Conservation (phyloP, 2,113 vertebrate genomes). For the Dasyprocta punctata region DNA sequence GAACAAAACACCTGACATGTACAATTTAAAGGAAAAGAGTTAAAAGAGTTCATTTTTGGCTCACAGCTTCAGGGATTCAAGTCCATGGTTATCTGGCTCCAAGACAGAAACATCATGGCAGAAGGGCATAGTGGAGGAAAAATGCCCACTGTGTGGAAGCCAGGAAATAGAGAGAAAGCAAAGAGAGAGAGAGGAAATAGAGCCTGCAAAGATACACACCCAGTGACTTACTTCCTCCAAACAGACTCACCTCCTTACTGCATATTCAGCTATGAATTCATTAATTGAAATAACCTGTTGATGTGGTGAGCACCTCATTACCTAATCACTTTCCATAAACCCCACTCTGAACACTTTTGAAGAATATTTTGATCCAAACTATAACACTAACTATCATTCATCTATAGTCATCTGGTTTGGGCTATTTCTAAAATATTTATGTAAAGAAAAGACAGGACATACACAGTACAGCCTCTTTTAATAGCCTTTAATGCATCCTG, state of each 20-base stretch:
- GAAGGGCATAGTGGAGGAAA: not conserved
- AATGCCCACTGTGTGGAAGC: not conserved
- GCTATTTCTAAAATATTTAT: slow-evolving; percentile 32
- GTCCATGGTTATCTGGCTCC: not conserved
- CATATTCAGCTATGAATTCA: not conserved
- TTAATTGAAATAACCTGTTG: not conserved
- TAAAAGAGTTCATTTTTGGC: not conserved
- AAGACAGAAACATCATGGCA: not conserved
- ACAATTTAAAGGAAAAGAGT: not conserved
- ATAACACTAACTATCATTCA: not conserved
- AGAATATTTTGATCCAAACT: not conserved
- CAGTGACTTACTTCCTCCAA: not conserved
- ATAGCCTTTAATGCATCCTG: not conserved
- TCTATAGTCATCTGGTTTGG: not conserved
- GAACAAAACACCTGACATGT: not conserved
- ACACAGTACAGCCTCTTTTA: not conserved
- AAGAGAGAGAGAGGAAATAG: not conserved
- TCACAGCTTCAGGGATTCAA: not conserved
- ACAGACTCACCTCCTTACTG: not conserved
- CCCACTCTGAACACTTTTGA: not conserved
- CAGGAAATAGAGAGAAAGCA: not conserved
- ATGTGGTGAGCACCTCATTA: not conserved
- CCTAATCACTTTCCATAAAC: not conserved
- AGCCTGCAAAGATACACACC: not conserved
- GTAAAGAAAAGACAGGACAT: not conserved